Base-by-base conservation (phyloP, 2,888 invertebrate species). In the Acanthoscelides obtectus region DNA sequence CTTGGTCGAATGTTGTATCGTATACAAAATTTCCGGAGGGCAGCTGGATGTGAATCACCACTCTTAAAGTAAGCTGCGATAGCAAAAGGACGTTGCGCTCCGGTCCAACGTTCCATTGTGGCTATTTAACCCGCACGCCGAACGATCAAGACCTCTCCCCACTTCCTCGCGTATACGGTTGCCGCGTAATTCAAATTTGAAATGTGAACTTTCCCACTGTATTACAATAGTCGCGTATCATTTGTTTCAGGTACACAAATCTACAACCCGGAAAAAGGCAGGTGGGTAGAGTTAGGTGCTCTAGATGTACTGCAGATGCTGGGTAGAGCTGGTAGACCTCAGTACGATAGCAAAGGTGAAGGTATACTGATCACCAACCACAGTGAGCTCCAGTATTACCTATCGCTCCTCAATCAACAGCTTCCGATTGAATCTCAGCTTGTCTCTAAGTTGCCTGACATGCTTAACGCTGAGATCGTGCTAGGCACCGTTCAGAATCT, bases 271-370 rank as follows among this genome's bases (percentile, higher is more conserved):
- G 99, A 99, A 86, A 97, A 97, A 84, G 99, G 99, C 0, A 89
- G 98, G 72, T 99, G 99, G 99, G 95, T 96, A 0, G 99, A 99
- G 86, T 87, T 99, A 66, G 96, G 99, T 3, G 98, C 99, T 1
- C 87, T 99, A 22, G 99, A 99, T 86, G 98, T 99, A 20, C 88
- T 99, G 74, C 99, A 98, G 88, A 99, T 99, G 99, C 86, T 99
- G 83, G 99, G 99, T 72, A 88, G 99, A 79, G 99, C 99, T 69
- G 99, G 99, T 73, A 90, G 99, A 21, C 99, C 99, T 0, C 98
- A 98, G 87, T 99, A 98, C 85, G 99, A 99, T 83, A 97, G 96
- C 0, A 97, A 98, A 87, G 99, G 97, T 73, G 95, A 96, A 86
- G 91, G 99, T 72, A 98, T 99, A 80, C 89, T 99, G 63, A 98